Evolutionary conservation across 2,888 invertebrate species (phyloP), one percentile per base, ranked within the genome.

Genomic region (Oeneis ivallda): DNA sequence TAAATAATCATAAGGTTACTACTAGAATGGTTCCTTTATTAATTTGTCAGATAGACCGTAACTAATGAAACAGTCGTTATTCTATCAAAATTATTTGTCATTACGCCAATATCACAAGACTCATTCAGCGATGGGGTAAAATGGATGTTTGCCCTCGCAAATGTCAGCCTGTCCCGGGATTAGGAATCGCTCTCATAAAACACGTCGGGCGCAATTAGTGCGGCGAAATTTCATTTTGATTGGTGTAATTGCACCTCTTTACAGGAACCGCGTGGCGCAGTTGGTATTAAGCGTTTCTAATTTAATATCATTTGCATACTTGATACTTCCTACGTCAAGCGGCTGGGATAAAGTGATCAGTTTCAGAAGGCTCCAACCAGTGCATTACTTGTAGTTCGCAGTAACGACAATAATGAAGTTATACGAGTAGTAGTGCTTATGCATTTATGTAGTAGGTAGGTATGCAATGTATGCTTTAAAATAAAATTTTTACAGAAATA

Each of bases 211-310:
- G 86, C 86, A 90, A 91, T 91, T 92, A 90, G 89, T 87, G 79
- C 75, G 83, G 84, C 82, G 82, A 87, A 90, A 92, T 90, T 85
- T 85, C 84, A 85, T 86, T 91, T 91, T 91, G 88, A 91, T 92
- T 89, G 88, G 86, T 90, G 87, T 91, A 92, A 92, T 92, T 89
- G 89, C 90, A 91, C 87, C 89, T 91, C 89, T 89, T 89, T 86
- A 85, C 81, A 77, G 81, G 79, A 81, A 81, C 78, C 78, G 79
- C 80, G 79, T 75, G 86, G 75, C 89, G 86, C 92, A 92, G 92
- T 92, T 92, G 92, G 86, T 89, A 89, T 88, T 87, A 92, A 92
- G 91, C 88, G 91, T 80, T 91, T 86, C 88, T 89, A 90, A 91
- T 92, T 92, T 90, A 89, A 90, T 87, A 87, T 86, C 81, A 92